These are phyloP conservation scores for Plebejus argus DNA, from an alignment of 2,888 invertebrate genomes.

Conservation along the genomic window DNA sequence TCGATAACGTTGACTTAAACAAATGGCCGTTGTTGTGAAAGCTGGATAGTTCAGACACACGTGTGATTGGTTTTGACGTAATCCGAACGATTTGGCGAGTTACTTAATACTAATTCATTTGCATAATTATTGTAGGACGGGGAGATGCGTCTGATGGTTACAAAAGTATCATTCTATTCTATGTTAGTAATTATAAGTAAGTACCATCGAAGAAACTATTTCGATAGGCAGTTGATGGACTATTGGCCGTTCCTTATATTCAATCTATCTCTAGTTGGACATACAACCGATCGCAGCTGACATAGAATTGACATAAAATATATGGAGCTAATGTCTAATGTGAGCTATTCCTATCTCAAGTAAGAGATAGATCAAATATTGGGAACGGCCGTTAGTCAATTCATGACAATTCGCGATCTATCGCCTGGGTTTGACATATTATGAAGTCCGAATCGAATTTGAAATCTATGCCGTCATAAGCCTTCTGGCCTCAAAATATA, in stretches of 20 bases:
- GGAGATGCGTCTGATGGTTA: background rate
- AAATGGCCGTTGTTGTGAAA: constrained; percentile 13
- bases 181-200: background rate
- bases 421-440: too few species aligned
- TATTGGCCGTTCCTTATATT: too few species aligned
- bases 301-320: too few species aligned
- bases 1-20: constrained; percentile 24
- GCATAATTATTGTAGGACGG: background rate
- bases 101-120: constrained; percentile 5
- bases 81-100: background rate
- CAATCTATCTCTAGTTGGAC: too few species aligned
- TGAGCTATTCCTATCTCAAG: too few species aligned
- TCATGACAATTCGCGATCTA: too few species aligned
- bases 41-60: background rate
- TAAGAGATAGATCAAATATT: too few species aligned
- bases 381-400: too few species aligned
- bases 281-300: too few species aligned
- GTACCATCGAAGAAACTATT: background rate
- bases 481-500: background rate
- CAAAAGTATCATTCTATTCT: background rate
- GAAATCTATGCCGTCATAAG: background rate
- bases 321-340: too few species aligned
- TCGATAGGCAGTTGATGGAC: too few species aligned
- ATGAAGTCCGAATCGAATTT: background rate
- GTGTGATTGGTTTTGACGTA: constrained; percentile 1